Evolutionary conservation across 2,797 vertebrate species (phyloP), one percentile per base, ranked within the genome.

Genomic region (Anguilla megastoma): DNA sequence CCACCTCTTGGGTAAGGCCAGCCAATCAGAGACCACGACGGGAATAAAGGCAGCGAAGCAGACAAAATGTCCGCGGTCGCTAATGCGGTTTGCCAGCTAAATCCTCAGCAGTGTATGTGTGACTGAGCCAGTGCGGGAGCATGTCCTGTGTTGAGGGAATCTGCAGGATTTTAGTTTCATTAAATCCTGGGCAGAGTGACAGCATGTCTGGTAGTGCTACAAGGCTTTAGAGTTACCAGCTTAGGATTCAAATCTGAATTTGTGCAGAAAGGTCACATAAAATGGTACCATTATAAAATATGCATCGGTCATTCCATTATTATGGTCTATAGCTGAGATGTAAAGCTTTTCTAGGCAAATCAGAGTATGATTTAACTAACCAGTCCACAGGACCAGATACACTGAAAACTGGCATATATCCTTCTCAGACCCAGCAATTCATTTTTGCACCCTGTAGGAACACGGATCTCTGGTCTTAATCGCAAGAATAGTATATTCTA

Each of bases 1-100:
- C 71, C 99, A 99, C 87, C 94, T 99, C 88, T 94, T 99, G 48
- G 99, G 99, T 99, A 93, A 95, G 95, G 74, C 45, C 12, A 41
- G 50, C 83, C 50, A 27, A 84, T 56, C 30, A 58, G 9, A 12
- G 4, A 2, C 45, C 9, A n/a, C 1, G 1, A n/a, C 45, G 9
- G 3, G 45, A 50, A 50, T 0, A 79, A 18, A 36, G 60, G 54
- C 36, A 85, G 48, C 18, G 33, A 41, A 76, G 9, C n/a, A 74
- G 79, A 50, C 12, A 30, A 33, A 24, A 56, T 63, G 41, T 30
- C 18, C 45, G 0, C 41, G 21, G 3, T 83, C 45, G 12, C 14
- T 82, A 21, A 82, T 48, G 33, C 4, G 8, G 41, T 6, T 50
- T 82, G 21, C 48, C 79, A 48, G 9, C 14, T 52, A 10, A 27